Evolutionary conservation across 2,888 invertebrate species (phyloP).

Genomic region (Lasioglossum malachurum): DNA sequence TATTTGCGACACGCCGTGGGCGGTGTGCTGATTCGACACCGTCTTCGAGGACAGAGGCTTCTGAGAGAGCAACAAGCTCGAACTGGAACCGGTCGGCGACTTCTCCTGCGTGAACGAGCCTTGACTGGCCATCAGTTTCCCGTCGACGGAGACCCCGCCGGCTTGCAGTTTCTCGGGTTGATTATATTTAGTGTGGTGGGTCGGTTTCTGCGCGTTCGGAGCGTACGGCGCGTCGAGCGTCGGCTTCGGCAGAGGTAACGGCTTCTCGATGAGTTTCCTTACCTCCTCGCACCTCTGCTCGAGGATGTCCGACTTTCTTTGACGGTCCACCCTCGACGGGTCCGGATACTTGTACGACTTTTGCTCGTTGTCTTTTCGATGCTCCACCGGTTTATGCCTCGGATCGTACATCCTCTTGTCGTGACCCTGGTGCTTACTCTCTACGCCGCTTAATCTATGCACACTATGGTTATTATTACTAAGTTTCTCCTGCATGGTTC

Average conservation of each 20-base stretch:
- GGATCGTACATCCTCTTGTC: constrained; percentile 78
- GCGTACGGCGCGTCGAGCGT: constrained; percentile 76
- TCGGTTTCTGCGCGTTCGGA: constrained; percentile 77
- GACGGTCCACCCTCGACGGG: constrained; percentile 68
- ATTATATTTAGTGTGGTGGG: constrained; percentile 78
- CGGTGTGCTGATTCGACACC: constrained; percentile 63
- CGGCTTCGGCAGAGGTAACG: constrained; percentile 76
- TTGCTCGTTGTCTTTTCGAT: constrained; percentile 75
- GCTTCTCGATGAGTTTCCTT: constrained; percentile 81
- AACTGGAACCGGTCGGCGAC: constrained; percentile 64
- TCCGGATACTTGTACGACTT: constrained; percentile 79
- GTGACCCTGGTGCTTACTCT: constrained; percentile 73
- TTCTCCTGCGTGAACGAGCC: constrained; percentile 66
- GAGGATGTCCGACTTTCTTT: constrained; percentile 75
- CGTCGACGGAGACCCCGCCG: constrained; percentile 42
- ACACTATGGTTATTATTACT: constrained; percentile 75
- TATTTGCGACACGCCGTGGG: constrained; percentile 72
- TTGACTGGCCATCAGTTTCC: constrained; percentile 54
- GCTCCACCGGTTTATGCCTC: constrained; percentile 72
- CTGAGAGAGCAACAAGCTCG: constrained; percentile 38
- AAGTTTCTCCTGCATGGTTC: constrained; percentile 74
- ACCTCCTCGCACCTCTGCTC: constrained; percentile 81
- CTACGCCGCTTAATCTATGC: constrained; percentile 67
- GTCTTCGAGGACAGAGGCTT: constrained; percentile 56
- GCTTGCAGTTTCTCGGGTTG: constrained; percentile 65